Evolutionary conservation across 2,888 invertebrate species (phyloP).

Genomic region (Azorinus chamasolen): DNA sequence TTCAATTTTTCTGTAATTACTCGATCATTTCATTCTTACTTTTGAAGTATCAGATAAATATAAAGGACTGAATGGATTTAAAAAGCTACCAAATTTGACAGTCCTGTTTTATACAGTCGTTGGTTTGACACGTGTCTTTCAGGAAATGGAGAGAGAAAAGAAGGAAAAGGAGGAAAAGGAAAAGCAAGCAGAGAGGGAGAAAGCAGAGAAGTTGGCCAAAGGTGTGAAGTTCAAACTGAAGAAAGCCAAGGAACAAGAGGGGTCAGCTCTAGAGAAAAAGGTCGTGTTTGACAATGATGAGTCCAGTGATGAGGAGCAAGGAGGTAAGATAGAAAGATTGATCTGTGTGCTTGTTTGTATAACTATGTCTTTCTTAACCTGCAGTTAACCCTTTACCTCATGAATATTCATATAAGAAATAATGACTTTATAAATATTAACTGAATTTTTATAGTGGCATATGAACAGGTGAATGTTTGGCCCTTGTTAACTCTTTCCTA

Average conservation of each 20-base stretch:
- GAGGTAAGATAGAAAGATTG: constrained; percentile 21
- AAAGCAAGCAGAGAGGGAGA: constrained; percentile 65
- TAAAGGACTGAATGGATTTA: too few relatives aligned
- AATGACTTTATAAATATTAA: neutral
- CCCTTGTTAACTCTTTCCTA: too few relatives aligned
- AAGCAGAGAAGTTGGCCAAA: constrained; percentile 66
- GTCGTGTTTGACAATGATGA: constrained; percentile 82
- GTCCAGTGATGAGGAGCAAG: constrained; percentile 78
- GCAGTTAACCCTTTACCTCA: neutral
- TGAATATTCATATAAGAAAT: neutral
- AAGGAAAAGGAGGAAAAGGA: constrained; percentile 55
- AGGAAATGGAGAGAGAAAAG: constrained; percentile 67
- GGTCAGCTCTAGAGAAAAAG: constrained; percentile 67
- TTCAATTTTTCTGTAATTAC: too few relatives aligned
- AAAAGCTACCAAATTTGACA: too few relatives aligned
- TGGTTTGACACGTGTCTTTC: too few relatives aligned
- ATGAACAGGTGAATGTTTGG: too few relatives aligned
- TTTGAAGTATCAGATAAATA: too few relatives aligned
- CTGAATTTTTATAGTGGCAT: too few relatives aligned
- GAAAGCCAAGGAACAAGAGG: constrained; percentile 74
- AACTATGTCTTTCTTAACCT: neutral
- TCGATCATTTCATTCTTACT: too few relatives aligned
- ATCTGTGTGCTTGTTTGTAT: neutral
- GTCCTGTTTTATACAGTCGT: too few relatives aligned
- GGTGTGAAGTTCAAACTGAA: constrained; percentile 82